Evolutionary conservation across 2,888 invertebrate species (phyloP), one percentile per base, ranked within the genome.

Genomic region (Platycheirus rosarum): DNA sequence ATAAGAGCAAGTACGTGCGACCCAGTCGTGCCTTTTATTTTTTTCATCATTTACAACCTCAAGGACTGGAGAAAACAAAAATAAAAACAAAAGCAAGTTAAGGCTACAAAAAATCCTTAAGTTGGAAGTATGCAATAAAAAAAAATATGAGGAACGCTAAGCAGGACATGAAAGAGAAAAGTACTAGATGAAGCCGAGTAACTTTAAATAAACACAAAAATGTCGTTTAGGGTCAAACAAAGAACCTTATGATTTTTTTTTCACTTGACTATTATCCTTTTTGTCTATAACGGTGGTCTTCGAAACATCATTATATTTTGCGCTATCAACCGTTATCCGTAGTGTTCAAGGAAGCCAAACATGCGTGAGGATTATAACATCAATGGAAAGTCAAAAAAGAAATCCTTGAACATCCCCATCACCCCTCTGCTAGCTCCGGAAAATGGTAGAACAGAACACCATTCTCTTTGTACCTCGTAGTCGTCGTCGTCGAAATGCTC

Each of bases 221-320:
- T 65, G 40, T 69, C 55, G 68, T 74, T 79, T 55, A 26, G 23
- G 55, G 74, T 68, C 53, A 40, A 79, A 69, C 79, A 69, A 32
- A 49, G 32, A 57, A 48, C 26, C 55, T 37, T 42, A 23, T 2
- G 23, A 26, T 63, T 60, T 42, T 32, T 44, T n/a, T 2, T 8
- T 4, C n/a, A n/a, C n/a, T n/a, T n/a, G n/a, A n/a, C n/a, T 57
- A 32, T 26, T n/a, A 37, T 66, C 40, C 53, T 26, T 74, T 51
- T 75, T 51, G 63, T 44, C 68, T 69, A 37, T 18, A 37, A 18
- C 53, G 26, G 4, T 40, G 69, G 44, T 57, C 62, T 62, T 51
- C 53, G 42, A 42, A 76, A 65, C 70, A 76, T 80, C 70, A 76
- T 80, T 76, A 70, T 55, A 75, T 69, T 20, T 75, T 26, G 63